Evolutionary conservation across 2,113 vertebrate species (phyloP), one percentile per base, ranked within the genome.

Genomic region (Meleagris gallopavo): DNA sequence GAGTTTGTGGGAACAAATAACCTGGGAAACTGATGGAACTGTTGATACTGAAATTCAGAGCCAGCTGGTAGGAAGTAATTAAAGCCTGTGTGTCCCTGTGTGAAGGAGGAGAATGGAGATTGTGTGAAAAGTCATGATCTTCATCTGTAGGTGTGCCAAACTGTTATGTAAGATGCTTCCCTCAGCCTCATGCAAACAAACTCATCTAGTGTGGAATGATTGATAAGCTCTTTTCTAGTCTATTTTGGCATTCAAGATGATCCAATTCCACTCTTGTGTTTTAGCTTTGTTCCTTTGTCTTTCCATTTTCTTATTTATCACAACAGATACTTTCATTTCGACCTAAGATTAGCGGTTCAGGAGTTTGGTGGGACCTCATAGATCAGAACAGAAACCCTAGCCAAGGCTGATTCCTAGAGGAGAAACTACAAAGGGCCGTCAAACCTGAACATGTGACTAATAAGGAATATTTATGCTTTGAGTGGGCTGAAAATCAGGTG

Each of bases 381-480:
- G 14, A 78, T 66, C 13, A 72, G 46, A 45, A 30, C 10, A 46
- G 69, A 73, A 74, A 27, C 21, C 38, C 24, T 70, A 57, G 30
- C 61, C 25, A 12, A 18, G 55, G 43, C 38, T 27, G 24, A 29
- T 89, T 71, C 45, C 57, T 58, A n/a, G 66, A 60, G n/a, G 29
- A 38, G 48, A 41, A 24, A 3, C n/a, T 60, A 65, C 48, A 84
- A 50, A 62, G 65, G 29, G 19, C 32, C 32, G 18, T 61, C 45
- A 57, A 24, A 74, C 40, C 36, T 72, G 75, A 54, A 27, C 4
- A 0, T 22, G 7, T 0, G 0, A 13, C 29, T 52, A 0, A 58
- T 74, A 16, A 62, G 78, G 17, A 70, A 62, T 41, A 40, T 43
- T 78, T 54, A 11, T 75, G 32, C 58, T 72, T 79, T 36, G 29